phyloP scores from a whole-genome alignment of 2,113 vertebrate genomes.

The Ceyx margarethae region DNA sequence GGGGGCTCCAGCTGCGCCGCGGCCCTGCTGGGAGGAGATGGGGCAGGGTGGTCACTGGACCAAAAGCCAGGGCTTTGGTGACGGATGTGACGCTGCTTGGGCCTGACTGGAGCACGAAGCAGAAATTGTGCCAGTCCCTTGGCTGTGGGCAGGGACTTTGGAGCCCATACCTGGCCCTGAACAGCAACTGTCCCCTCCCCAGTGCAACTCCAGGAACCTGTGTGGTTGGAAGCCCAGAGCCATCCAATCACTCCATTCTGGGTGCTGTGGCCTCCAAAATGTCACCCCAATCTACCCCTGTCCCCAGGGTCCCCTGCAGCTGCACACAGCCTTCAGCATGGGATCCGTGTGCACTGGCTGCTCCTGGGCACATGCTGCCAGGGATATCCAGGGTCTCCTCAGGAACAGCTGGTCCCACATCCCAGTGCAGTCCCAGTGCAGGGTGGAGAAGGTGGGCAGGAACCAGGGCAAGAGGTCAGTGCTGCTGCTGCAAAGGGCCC shows the following conservation, averaged over 20 bases:
- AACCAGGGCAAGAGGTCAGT: rapidly evolving
- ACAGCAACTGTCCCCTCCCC: neutral
- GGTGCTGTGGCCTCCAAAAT: neutral
- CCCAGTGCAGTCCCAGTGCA: rapidly evolving
- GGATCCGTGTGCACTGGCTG: rapidly evolving
- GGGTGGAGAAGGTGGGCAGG: neutral
- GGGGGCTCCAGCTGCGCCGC: rapidly evolving
- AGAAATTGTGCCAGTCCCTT: neutral
- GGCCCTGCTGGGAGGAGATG: rapidly evolving
- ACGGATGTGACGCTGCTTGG: rapidly evolving
- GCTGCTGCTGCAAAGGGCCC: neutral
- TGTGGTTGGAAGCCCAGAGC: neutral
- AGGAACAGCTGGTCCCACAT: rapidly evolving
- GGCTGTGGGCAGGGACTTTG: neutral
- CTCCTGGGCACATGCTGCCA: neutral
- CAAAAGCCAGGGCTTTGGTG: neutral
- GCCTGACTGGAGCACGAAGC: rapidly evolving
- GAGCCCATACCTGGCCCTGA: neutral
- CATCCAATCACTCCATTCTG: neutral
- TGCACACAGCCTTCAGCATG: neutral
- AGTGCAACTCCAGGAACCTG: rapidly evolving
- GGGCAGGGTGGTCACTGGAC: neutral
- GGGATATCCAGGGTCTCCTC: too few species aligned
- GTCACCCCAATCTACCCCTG: neutral
- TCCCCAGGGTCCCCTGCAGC: neutral